phyloP scores from a whole-genome alignment of 2,113 vertebrate species.

The Prietella phreatophila region DNA sequence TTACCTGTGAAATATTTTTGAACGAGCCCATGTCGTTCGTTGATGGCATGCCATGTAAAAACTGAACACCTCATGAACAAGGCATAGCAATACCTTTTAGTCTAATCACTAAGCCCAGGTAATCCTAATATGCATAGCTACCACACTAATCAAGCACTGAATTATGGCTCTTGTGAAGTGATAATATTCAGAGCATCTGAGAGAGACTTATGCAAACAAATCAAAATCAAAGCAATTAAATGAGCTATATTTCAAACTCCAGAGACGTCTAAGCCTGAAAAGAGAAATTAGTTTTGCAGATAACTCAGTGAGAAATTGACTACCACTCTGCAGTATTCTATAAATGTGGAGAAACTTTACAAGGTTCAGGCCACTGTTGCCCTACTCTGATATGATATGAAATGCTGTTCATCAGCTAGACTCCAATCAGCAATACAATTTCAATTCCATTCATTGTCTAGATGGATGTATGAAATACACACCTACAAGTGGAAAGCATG shows the following conservation, averaged over 20 bases:
- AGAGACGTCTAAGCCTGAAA: neutral
- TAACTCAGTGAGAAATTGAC: neutral
- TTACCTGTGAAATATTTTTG: conserved; percentile 57
- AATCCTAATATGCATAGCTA: conserved; percentile 46
- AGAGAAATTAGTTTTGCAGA: neutral
- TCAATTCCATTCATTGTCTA: conserved; percentile 45
- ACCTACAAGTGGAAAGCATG: conserved; percentile 21
- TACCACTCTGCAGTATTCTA: neutral
- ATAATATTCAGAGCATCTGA: conserved; percentile 12
- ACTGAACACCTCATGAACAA: neutral
- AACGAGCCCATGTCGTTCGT: conserved; percentile 54
- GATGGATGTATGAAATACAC: neutral
- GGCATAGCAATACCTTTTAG: neutral
- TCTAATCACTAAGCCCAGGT: conserved; percentile 34
- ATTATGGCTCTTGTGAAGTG: conserved; percentile 16
- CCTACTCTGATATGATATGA: conserved; percentile 52
- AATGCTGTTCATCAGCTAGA: conserved; percentile 60
- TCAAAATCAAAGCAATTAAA: conserved; percentile 22
- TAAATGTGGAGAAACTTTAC: conserved; percentile 15
- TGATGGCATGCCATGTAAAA: conserved; percentile 59
- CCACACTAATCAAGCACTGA: conserved; percentile 42
- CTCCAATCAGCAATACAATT: conserved; percentile 56
- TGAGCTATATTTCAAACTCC: neutral
- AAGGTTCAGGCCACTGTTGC: conserved; percentile 31
- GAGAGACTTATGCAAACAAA: conserved; percentile 3